Evolutionary conservation across 2,797 vertebrate genomes (phyloP).

Genomic region (Lithobates sylvaticus): DNA sequence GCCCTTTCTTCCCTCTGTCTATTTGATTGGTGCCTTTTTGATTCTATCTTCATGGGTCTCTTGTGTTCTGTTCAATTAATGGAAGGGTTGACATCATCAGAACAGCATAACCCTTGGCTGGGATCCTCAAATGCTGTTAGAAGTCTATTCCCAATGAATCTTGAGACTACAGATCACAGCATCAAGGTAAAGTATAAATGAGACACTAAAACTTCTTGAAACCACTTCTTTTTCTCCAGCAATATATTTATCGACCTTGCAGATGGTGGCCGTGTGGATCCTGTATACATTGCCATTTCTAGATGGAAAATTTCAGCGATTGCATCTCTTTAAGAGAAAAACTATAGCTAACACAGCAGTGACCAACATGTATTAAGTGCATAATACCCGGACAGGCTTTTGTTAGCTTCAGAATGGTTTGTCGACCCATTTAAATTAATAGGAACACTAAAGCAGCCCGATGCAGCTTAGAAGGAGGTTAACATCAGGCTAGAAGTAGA

Average conservation of each 20-base stretch:
- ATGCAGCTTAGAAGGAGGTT: too few species aligned
- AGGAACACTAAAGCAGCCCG: too few species aligned
- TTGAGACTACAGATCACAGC: not conserved
- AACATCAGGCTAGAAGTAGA: too few species aligned
- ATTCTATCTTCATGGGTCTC: constrained; percentile 56
- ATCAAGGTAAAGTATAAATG: constrained; percentile 44
- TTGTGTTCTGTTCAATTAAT: constrained; percentile 53
- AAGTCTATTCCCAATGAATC: constrained; percentile 13
- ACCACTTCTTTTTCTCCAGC: too few species aligned
- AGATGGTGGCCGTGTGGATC: not conserved
- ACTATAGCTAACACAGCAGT: too few species aligned
- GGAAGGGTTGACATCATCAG: constrained; percentile 58
- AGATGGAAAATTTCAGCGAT: not conserved
- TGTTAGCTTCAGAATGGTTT: too few species aligned
- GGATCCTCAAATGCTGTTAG: constrained; percentile 31
- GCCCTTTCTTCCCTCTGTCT: constrained; percentile 32
- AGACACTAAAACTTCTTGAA: not conserved
- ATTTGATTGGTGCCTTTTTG: constrained; percentile 58
- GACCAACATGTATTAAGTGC: too few species aligned
- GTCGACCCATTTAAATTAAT: too few species aligned
- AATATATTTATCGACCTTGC: too few species aligned
- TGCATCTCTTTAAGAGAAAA: too few species aligned
- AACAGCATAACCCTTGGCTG: constrained; percentile 53
- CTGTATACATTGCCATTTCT: not conserved
- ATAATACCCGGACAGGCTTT: too few species aligned